Conservation (phyloP, 1,140 invertebrate genomes). For the Aradophagus sp. region DNA sequence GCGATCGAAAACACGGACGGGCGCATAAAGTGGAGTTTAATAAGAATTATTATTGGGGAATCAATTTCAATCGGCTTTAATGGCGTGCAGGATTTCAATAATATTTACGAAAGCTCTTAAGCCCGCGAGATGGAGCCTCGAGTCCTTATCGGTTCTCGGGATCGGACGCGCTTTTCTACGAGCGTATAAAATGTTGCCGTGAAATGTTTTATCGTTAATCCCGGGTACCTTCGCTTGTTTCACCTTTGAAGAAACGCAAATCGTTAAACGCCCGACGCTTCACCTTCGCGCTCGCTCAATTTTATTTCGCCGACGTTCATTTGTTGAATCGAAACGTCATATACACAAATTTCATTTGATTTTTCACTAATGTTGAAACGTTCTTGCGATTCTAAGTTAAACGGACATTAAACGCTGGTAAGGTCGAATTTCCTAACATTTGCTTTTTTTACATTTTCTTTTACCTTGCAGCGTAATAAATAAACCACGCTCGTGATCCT, state of each 20-base stretch:
- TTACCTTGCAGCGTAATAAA: too few species aligned
- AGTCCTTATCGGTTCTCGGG: constrained; percentile 29
- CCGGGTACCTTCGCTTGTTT: constrained; percentile 14
- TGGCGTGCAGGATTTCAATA: constrained; percentile 23
- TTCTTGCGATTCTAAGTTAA: too few species aligned
- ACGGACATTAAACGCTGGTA: too few species aligned
- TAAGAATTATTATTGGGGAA: constrained; percentile 3
- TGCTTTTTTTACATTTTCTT: too few species aligned
- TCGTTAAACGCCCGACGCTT: constrained; percentile 7
- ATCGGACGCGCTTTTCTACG: constrained; percentile 12
- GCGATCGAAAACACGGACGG: too few species aligned
- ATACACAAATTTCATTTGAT: too few species aligned
- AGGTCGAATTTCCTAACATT: too few species aligned
- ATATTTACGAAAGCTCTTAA: constrained; percentile 16
- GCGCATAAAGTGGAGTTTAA: too few species aligned
- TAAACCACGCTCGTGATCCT: too few species aligned
- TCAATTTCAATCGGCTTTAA: constrained; percentile 6
- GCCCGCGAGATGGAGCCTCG: constrained; percentile 5
- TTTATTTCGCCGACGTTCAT: background rate
- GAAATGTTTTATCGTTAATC: constrained; percentile 28
- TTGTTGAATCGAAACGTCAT: too few species aligned
- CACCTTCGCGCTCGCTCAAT: constrained; percentile 3
- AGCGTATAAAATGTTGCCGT: constrained; percentile 24
- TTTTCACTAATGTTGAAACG: too few species aligned
- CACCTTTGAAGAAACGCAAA: constrained; percentile 21